Conservation (phyloP, 2,888 invertebrate species). For the Drosophila birchii region DNA sequence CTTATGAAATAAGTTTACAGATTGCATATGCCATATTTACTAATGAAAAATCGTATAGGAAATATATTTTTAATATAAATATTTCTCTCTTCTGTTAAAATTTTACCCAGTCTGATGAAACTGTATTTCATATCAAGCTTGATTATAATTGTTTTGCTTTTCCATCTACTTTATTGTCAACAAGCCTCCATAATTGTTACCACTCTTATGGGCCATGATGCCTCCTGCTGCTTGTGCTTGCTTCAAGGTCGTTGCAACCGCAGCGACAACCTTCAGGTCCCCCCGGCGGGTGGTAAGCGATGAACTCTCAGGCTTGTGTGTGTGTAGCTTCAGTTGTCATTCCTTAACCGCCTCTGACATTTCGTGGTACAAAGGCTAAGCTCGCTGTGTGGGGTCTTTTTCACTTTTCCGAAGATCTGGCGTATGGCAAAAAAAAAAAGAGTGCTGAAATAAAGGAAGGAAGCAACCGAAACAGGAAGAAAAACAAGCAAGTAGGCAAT, state of each 20-base stretch:
- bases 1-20: neutral
- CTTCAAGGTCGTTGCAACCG: constrained; percentile 36
- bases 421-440: constrained; percentile 7
- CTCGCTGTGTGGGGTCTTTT: constrained; percentile 9
- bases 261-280: constrained; percentile 35
- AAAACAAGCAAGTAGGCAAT: constrained; percentile 23
- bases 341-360: constrained; percentile 36
- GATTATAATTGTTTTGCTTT: constrained; percentile 4
- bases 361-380: constrained; percentile 29
- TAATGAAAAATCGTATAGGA: neutral
- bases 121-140: neutral
- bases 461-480: constrained; percentile 24
- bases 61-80: neutral
- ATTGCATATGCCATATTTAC: neutral
- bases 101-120: neutral
- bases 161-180: constrained; percentile 4
- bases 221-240: constrained; percentile 22
- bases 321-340: constrained; percentile 33
- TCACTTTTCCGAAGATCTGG: constrained; percentile 18
- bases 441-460: constrained; percentile 11
- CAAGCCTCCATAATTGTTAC: constrained; percentile 3
- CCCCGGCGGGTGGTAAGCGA: constrained; percentile 27
- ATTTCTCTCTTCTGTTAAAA: neutral
- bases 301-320: constrained; percentile 10
- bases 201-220: constrained; percentile 22